Evolutionary conservation across 1,140 invertebrate genomes (phyloP), one percentile per base, ranked within the genome.

Genomic region (Capitella teleta): DNA sequence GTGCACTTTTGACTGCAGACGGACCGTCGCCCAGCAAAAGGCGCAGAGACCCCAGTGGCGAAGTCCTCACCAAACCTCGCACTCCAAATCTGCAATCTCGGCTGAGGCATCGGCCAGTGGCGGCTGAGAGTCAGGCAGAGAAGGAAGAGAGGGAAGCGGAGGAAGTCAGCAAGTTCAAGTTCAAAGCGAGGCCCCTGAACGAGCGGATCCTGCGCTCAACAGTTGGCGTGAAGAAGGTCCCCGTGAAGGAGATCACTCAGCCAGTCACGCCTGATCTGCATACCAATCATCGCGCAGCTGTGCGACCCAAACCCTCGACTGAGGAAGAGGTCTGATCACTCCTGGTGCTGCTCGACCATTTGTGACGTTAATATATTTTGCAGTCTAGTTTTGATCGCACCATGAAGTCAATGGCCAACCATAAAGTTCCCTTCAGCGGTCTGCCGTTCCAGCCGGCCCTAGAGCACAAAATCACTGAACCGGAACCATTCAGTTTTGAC

Each of bases 401-500:
- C 44, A 34, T 24, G 45, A 47, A 3, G 16, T 56, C 4, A 60
- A 57, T 34, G 49, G 51, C n/a, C 24, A 57, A 28, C 58, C 60
- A 24, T n/a, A n/a, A n/a, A n/a, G 60, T 64, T 2, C 64, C 63
- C 5, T 60, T 66, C 50, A 45, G 23, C 3, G 66, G 66, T 16
- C 52, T 69, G 12, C 61, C 63, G 21, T 71, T 69, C 53, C 62
- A 66, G 38, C 67, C 67, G 12, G 59, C 60, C 6, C 46, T 66
- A 12, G 36, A 53, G 5, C 68, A 67, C 47, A 58, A 61, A 37
- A 28, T 42, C 8, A 69, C 63, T 14, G 57, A 63, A 18, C 56
- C 60, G 14, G 51, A 59, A 16, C 67, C 78, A 8, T 79, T 80
- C 45, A 76, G 73, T 32, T 80, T 81, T 55, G 78, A 79, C 37